These are phyloP conservation scores for Oreochromis tanganicae DNA, from an alignment of 2,113 vertebrate species.

Conservation along the genomic window DNA sequence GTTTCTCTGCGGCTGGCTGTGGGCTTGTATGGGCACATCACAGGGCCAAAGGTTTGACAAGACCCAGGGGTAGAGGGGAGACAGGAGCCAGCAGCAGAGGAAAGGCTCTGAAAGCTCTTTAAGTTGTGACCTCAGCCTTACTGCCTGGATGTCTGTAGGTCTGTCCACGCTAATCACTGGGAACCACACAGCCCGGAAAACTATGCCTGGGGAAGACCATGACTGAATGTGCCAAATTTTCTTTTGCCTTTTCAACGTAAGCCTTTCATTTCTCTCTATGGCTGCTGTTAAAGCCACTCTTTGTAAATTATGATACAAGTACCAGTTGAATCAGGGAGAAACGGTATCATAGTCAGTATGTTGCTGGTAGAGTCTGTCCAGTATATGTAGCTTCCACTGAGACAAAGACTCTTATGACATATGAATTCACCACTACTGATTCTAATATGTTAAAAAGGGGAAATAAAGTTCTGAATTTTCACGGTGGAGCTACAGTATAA, in stretches of 20 bases:
- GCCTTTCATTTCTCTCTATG: not conserved
- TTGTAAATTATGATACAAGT: not conserved
- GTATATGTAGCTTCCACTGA: not conserved
- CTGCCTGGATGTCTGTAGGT: constrained; percentile 12
- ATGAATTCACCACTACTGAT: not conserved
- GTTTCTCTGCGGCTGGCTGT: constrained; percentile 17
- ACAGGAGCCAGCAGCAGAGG: constrained; percentile 34
- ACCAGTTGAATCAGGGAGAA: constrained; percentile 12
- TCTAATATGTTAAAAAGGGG: not conserved
- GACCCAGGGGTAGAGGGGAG: constrained; percentile 33
- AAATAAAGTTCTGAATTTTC: not conserved
- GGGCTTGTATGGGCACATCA: constrained; percentile 17
- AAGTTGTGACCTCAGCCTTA: constrained; percentile 29
- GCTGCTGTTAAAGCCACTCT: not conserved
- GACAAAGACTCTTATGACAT: not conserved
- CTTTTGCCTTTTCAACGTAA: not conserved
- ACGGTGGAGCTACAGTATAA: not conserved
- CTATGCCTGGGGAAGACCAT: not conserved
- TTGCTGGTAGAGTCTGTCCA: not conserved
- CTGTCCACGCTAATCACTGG: constrained; percentile 1
- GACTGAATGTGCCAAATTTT: not conserved
- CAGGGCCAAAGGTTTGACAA: constrained; percentile 40
- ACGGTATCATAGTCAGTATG: not conserved
- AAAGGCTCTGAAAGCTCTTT: constrained; percentile 38
- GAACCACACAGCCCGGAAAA: not conserved